Evolutionary conservation across 2,113 vertebrate genomes (phyloP), one percentile per base, ranked within the genome.

Genomic region (Myiopsitta monachus): DNA sequence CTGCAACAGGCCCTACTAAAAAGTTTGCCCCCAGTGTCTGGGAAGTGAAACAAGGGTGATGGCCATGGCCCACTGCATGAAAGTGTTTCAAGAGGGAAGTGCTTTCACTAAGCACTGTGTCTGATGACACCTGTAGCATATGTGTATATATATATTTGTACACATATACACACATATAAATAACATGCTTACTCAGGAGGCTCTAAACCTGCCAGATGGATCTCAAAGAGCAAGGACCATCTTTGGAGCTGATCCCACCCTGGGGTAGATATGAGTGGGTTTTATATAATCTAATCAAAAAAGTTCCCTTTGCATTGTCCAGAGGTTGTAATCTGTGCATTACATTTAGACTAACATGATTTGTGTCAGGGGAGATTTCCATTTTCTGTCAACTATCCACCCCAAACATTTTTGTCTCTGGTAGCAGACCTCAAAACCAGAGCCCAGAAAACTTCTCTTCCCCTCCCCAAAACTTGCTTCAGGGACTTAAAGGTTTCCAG

Each of bases 151-250:
- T 10, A 12, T 33, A 26, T 43, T 6, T 18, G 16, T 4, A 39
- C 8, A 18, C 13, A 8, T 7, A 22, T 1, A 67, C 7, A 67
- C 7, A 67, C 0, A 10, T 0, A 0, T 8, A 62, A 70, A 66
- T 24, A 83, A 81, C 7, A 21, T 9, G 6, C 30, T 64, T 55
- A 39, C 28, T 17, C n/a, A 83, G 16, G 14, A 77, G n/a, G 41
- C 46, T 83, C 38, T 49, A 76, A 77, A 80, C 49, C 33, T 66
- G 44, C 21, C 76, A 69, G 26, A 7, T 61, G 52, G 19, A 82
- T 16, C 22, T 62, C 67, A 80, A 27, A 62, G 14, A 8, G 12
- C 10, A 4, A 86, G 30, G 73, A 66, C 2, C 18, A 21, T 16
- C 18, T 70, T 17, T 46, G 23, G 7, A 87, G 19, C 5, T 86